Evolutionary conservation across 2,113 vertebrate genomes (phyloP).

Genomic region (Onychostruthus taczanowskii): DNA sequence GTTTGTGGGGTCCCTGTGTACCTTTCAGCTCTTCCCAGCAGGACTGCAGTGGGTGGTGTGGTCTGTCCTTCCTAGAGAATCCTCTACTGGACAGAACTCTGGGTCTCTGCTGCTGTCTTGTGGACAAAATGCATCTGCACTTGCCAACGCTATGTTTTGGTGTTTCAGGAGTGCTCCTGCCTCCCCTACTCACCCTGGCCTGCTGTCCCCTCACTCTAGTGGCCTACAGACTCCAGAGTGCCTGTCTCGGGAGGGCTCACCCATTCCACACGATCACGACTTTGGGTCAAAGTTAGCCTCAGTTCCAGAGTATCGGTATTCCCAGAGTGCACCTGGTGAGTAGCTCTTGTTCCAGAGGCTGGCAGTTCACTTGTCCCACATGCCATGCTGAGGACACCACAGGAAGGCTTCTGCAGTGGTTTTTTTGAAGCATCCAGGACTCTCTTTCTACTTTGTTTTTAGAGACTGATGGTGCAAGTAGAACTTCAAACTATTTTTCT

Average conservation of each 20-base stretch:
- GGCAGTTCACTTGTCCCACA: background rate
- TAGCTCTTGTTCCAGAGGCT: background rate
- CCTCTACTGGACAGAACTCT: background rate
- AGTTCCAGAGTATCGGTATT: conserved; percentile 93
- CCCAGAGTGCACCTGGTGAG: conserved; percentile 96
- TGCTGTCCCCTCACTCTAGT: conserved; percentile 90
- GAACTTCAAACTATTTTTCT: background rate
- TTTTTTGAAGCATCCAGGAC: background rate
- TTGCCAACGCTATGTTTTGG: background rate
- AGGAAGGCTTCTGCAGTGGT: background rate
- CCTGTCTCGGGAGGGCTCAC: conserved; percentile 94
- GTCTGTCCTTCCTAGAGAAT: background rate
- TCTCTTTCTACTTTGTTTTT: background rate
- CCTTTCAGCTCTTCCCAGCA: background rate
- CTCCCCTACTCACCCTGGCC: conserved; percentile 94
- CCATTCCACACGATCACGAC: conserved; percentile 90
- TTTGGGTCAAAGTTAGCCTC: conserved; percentile 91
- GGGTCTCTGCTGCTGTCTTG: background rate
- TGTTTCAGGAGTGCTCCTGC: conserved; percentile 90
- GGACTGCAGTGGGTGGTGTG: background rate
- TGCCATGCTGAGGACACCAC: background rate
- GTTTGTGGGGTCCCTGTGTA: background rate
- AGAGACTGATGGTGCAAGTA: background rate
- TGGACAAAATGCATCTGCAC: background rate
- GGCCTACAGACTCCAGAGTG: conserved; percentile 97